phyloP scores from a whole-genome alignment of 2,113 vertebrate genomes.

The Helogale parvula region DNA sequence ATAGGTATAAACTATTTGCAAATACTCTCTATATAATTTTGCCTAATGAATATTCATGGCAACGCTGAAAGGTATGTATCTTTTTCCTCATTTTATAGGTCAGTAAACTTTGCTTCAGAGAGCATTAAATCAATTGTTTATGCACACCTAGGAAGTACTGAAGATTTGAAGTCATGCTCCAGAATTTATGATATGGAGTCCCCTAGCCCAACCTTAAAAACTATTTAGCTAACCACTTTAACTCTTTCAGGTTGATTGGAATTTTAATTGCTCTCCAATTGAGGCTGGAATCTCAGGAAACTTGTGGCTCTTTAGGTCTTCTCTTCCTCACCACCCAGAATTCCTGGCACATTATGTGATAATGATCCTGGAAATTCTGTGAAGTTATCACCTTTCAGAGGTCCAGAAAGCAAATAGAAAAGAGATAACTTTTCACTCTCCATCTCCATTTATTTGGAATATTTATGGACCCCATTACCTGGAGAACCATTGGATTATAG shows the following conservation, averaged over 20 bases:
- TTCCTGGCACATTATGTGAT: not conserved
- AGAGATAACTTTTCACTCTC: not conserved
- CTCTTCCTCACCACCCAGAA: not conserved
- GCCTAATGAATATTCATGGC: not conserved
- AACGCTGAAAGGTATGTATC: not conserved
- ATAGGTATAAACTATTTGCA: not conserved
- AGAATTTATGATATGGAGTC: constrained; percentile 11
- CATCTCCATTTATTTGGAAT: not conserved
- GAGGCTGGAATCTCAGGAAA: not conserved
- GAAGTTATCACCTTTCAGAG: not conserved
- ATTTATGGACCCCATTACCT: not conserved
- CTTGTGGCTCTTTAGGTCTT: not conserved
- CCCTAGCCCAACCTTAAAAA: not conserved
- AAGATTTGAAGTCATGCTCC: not conserved
- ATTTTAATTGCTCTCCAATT: not conserved
- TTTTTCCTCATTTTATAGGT: not conserved
- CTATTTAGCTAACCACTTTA: not conserved
- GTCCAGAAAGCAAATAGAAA: not conserved
- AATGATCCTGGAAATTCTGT: not conserved
- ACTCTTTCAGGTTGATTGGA: not conserved
- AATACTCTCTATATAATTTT: not conserved
- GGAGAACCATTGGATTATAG: not conserved
- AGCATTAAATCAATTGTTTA: not conserved
- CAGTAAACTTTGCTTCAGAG: not conserved
- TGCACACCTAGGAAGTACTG: not conserved